Conservation (phyloP, 2,797 vertebrate species). For the Todus mexicanus region DNA sequence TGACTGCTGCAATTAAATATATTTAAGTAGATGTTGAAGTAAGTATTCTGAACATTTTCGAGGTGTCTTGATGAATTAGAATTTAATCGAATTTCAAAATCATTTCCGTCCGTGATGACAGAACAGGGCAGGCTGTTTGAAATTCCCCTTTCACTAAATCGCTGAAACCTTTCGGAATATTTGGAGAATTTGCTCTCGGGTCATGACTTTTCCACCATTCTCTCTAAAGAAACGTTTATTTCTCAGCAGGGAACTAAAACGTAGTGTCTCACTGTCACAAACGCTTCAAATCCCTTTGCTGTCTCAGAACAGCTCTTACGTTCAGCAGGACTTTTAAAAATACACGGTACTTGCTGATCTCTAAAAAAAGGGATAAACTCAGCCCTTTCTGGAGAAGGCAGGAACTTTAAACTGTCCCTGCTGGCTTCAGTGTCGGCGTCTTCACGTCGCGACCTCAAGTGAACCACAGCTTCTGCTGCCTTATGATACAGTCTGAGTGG, state of each 20-base stretch:
- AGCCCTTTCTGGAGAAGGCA: background rate
- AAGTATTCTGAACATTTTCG: background rate
- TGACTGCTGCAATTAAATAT: background rate
- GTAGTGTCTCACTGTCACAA: background rate
- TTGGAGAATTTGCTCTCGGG: background rate
- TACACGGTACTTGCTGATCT: fast-evolving
- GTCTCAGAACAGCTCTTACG: background rate
- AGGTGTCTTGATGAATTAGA: background rate
- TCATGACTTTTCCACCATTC: background rate
- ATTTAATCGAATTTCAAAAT: background rate
- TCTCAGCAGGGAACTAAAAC: background rate
- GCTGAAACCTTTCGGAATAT: background rate
- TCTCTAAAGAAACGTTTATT: background rate
- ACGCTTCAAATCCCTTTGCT: background rate
- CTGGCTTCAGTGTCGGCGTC: no score
- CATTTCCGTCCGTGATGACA: background rate
- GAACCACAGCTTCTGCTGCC: background rate
- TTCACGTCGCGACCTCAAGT: background rate
- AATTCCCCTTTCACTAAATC: background rate
- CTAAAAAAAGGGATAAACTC: no score
- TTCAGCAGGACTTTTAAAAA: background rate
- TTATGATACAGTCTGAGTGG: no score
- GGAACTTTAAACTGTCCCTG: background rate
- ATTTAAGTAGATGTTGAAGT: background rate
- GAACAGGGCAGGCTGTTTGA: background rate